Evolutionary conservation across 2,888 invertebrate species (phyloP).

Genomic region (Sinopyrophorus schimmeli): DNA sequence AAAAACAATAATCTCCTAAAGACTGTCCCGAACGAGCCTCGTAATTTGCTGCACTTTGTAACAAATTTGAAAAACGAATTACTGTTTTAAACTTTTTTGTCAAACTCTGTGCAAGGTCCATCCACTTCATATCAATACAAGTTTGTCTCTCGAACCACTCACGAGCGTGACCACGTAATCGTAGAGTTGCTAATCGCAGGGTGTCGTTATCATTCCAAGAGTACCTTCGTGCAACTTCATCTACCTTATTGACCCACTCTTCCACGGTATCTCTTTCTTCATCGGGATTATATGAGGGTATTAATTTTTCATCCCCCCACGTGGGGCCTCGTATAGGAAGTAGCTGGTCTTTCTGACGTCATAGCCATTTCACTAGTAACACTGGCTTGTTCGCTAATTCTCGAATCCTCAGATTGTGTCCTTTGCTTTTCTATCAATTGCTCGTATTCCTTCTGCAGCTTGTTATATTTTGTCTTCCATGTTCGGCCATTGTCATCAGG

Average conservation of each 20-base stretch:
- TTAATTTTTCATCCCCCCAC: constrained; percentile 6
- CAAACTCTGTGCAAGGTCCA: constrained; percentile 20
- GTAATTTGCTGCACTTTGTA: constrained; percentile 33
- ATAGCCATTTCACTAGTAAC: no score
- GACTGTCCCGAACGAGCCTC: constrained; percentile 27
- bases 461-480: no score
- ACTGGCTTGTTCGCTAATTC: no score
- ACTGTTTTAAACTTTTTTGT: constrained; percentile 26
- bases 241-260: constrained; percentile 21
- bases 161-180: constrained; percentile 24
- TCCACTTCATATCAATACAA: constrained; percentile 13
- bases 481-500: no score
- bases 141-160: constrained; percentile 28
- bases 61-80: constrained; percentile 30
- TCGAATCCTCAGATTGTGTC: no score
- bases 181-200: constrained; percentile 16
- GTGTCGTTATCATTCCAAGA: constrained; percentile 26
- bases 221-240: constrained; percentile 20
- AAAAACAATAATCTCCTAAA: constrained; percentile 32
- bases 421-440: no score
- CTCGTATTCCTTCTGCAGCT: no score
- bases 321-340: no score
- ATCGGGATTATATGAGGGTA: constrained; percentile 7
- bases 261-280: constrained; percentile 9
- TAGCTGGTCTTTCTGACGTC: no score